Percentiles rank a stretch among this genome's conserved stretches.
Conservation (phyloP, 1,140 invertebrate species). For the Dinoponera quadriceps region DNA sequence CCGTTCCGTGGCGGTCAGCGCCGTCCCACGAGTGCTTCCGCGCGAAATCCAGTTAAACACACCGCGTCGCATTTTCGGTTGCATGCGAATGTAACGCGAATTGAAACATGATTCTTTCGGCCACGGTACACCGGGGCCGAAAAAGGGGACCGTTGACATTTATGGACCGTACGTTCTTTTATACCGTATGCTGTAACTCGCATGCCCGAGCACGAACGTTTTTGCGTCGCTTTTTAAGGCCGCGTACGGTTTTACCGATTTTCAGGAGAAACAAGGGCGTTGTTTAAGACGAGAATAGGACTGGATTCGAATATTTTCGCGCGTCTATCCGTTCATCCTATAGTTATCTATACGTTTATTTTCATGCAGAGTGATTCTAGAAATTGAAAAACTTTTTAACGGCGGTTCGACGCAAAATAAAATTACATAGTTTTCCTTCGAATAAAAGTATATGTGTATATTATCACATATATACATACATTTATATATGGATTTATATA, state of each 20-base stretch:
- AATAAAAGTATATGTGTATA: too few relatives aligned
- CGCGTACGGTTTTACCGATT: background rate
- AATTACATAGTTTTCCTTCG: too few relatives aligned
- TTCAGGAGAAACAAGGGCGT: background rate
- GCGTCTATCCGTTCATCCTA: too few relatives aligned
- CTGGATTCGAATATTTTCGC: too few relatives aligned
- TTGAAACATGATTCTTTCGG: conserved; percentile 81
- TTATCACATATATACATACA: too few relatives aligned
- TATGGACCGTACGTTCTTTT: conserved; percentile 22
- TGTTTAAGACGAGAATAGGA: background rate
- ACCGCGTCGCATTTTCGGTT: conserved; percentile 73
- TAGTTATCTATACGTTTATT: too few relatives aligned
- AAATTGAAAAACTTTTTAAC: too few relatives aligned
- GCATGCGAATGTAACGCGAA: conserved; percentile 76
- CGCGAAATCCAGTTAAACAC: conserved; percentile 84
- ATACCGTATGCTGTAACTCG: background rate
- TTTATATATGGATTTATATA: too few relatives aligned
- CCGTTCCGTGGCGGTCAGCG: conserved; percentile 64
- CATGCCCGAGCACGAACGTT: background rate
- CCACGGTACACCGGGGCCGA: conserved; percentile 5
- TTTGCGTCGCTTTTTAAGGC: background rate
- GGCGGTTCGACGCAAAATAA: too few relatives aligned
- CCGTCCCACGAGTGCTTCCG: conserved; percentile 81
- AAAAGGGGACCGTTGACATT: conserved; percentile 39
- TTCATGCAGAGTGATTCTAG: too few relatives aligned